Percentiles rank a stretch among this genome's conserved stretches.
phyloP scores from a whole-genome alignment of 2,113 vertebrate genomes.

The Hepsetus odoe region DNA sequence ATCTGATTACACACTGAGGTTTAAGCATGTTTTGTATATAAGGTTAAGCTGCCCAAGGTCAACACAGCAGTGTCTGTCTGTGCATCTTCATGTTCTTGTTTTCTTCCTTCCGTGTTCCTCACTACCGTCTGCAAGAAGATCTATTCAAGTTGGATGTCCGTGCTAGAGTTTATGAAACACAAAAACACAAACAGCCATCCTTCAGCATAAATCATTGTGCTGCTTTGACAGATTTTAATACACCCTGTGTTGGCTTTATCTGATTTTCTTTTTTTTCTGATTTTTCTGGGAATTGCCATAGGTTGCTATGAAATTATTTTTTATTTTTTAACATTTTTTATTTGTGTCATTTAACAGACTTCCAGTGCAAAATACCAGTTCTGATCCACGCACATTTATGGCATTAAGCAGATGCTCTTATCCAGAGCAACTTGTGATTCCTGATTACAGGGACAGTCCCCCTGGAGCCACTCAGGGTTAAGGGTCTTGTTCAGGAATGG shows the following conservation, averaged over 20 bases:
- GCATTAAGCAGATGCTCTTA: too few species aligned
- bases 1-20: background rate
- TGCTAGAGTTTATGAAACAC: constrained; percentile 46
- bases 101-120: background rate
- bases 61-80: background rate
- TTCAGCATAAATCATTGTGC: background rate
- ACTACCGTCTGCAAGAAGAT: background rate
- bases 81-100: constrained; percentile 2
- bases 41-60: background rate
- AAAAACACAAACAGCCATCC: background rate
- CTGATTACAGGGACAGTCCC: too few species aligned
- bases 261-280: too few species aligned
- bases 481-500: too few species aligned
- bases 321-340: too few species aligned
- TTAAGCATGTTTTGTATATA: background rate
- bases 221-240: background rate
- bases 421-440: too few species aligned
- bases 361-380: too few species aligned
- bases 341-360: too few species aligned
- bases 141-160: constrained; percentile 63
- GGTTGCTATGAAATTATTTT: background rate
- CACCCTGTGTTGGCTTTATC: background rate
- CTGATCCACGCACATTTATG: too few species aligned
- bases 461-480: too few species aligned
- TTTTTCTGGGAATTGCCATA: background rate